These are phyloP conservation scores for Oxystoma pomonae DNA, from an alignment of 2,888 invertebrate genomes.

Conservation along the genomic window DNA sequence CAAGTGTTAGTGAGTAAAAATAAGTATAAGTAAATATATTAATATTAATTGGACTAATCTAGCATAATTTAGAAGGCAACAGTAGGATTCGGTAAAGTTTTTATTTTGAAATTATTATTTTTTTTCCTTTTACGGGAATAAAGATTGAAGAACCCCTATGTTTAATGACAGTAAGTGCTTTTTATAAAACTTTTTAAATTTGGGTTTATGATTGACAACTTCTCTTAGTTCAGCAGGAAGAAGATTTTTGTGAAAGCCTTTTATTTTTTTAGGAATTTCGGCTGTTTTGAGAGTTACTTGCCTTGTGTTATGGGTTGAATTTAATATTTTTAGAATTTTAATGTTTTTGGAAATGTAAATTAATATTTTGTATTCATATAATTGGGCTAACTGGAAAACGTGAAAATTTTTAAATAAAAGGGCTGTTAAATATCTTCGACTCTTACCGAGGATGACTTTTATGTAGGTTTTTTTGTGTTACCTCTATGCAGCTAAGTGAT, in stretches of 20 bases:
- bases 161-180: background rate
- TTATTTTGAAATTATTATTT: too few relatives aligned
- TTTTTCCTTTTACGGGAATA: too few relatives aligned
- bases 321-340: background rate
- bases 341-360: background rate
- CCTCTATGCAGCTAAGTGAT: too few relatives aligned
- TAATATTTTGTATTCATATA: background rate
- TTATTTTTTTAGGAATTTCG: background rate
- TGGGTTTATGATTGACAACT: background rate
- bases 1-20: too few relatives aligned
- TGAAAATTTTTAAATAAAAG: background rate
- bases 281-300: background rate
- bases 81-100: too few relatives aligned
- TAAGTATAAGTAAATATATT: too few relatives aligned
- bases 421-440: too few relatives aligned
- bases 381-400: background rate
- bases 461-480: too few relatives aligned
- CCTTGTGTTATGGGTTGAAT: background rate
- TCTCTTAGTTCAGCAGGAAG: background rate
- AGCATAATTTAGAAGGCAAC: too few relatives aligned
- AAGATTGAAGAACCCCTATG: too few relatives aligned
- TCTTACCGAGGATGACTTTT: too few relatives aligned
- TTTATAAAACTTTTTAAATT: background rate
- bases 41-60: too few relatives aligned
- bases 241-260: background rate